phyloP scores from a whole-genome alignment of 1,140 invertebrate genomes.

The Diachasma alloeum region DNA sequence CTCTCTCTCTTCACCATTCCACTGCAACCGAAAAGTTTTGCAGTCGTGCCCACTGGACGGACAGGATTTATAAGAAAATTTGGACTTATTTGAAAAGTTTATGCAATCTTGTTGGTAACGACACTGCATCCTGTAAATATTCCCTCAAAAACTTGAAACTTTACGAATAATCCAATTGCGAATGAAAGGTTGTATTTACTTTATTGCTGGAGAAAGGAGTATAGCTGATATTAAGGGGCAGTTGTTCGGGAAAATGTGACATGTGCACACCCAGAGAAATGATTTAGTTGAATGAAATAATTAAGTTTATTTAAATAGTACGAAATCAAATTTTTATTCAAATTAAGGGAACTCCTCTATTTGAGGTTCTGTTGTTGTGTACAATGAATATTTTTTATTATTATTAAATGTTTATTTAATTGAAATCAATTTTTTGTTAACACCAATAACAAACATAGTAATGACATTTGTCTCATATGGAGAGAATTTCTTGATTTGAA shows the following conservation, averaged over 20 bases:
- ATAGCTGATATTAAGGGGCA: background rate
- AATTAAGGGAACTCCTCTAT: too few relatives aligned
- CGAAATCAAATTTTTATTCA: too few relatives aligned
- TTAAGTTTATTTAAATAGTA: too few relatives aligned
- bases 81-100: slow-evolving; percentile 55
- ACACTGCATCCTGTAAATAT: slow-evolving; percentile 43
- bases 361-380: too few relatives aligned
- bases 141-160: slow-evolving; percentile 32
- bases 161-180: slow-evolving; percentile 26
- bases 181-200: background rate
- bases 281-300: too few relatives aligned
- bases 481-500: too few relatives aligned
- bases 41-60: background rate
- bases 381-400: too few relatives aligned
- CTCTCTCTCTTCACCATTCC: background rate
- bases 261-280: too few relatives aligned
- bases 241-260: background rate
- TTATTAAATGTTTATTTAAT: too few relatives aligned
- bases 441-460: too few relatives aligned
- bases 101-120: slow-evolving; percentile 42
- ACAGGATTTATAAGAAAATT: slow-evolving; percentile 39
- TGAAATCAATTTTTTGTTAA: too few relatives aligned
- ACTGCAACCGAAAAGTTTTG: slow-evolving; percentile 29
- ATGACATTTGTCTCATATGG: too few relatives aligned
- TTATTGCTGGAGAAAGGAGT: background rate